Percentiles rank a stretch among this genome's conserved stretches.
Conservation (phyloP, 2,797 vertebrate species). For the Platyrinchus mystaceus region DNA sequence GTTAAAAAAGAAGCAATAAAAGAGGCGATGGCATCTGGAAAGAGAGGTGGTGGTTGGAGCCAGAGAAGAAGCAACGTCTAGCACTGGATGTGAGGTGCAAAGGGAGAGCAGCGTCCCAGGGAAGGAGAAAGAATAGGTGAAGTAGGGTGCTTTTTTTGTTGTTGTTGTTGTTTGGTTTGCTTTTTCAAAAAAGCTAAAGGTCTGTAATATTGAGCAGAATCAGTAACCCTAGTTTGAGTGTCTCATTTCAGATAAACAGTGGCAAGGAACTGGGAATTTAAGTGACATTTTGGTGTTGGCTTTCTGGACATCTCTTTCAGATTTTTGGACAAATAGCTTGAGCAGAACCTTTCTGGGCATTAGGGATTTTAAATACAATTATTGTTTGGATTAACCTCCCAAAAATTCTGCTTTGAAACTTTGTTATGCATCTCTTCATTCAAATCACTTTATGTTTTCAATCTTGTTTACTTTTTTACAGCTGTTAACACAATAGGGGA, state of each 20-base stretch:
- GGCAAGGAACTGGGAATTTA: not conserved
- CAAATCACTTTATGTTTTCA: slow-evolving; percentile 23
- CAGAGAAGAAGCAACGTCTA: not conserved
- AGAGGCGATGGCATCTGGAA: not conserved
- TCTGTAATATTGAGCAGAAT: not conserved
- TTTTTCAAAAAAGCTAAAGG: not conserved
- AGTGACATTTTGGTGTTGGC: not conserved
- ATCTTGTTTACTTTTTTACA: slow-evolving; percentile 26
- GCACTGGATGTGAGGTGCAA: not conserved
- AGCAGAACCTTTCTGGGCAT: not conserved
- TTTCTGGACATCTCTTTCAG: not conserved
- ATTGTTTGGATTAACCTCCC: not conserved
- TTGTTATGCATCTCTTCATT: slow-evolving; percentile 11
- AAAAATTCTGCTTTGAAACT: slow-evolving; percentile 10
- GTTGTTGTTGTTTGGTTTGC: not conserved
- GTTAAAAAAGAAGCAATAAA: not conserved
- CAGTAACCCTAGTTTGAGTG: not conserved
- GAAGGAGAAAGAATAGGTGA: not conserved
- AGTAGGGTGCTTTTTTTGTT: not conserved
- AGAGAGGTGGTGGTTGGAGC: not conserved
- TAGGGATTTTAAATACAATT: not conserved
- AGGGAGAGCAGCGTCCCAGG: not conserved
- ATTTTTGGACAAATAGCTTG: not conserved
- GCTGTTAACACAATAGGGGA: slow-evolving; percentile 48
- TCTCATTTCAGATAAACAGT: not conserved